Percentiles rank a stretch among this genome's conserved stretches.
Evolutionary conservation across 2,888 invertebrate species (phyloP).

Genomic region (Dynastes tityus): DNA sequence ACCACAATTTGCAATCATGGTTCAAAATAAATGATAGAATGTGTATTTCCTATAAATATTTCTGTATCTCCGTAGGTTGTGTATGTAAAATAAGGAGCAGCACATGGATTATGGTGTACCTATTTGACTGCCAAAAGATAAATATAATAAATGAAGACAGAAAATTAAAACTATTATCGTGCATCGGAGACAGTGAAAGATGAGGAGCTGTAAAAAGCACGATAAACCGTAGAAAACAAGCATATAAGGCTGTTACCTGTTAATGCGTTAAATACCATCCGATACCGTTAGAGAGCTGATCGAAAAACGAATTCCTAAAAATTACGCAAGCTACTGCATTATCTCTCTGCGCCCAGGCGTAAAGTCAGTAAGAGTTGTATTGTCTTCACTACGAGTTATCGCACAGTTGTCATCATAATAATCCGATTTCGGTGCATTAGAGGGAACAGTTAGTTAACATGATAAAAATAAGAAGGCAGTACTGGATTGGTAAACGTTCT

Average conservation of each 20-base stretch:
- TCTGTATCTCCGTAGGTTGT: too few relatives aligned
- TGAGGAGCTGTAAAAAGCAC: constrained; percentile 35
- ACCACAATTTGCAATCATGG: too few relatives aligned
- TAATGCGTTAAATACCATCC: background rate
- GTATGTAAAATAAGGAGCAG: background rate
- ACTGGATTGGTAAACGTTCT: background rate
- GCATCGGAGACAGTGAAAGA: constrained; percentile 29
- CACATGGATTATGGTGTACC: background rate
- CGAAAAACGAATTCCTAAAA: constrained; percentile 43
- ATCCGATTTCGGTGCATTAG: constrained; percentile 41
- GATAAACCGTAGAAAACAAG: constrained; percentile 29
- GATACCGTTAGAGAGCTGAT: constrained; percentile 30
- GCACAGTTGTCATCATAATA: constrained; percentile 31
- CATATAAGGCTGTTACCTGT: constrained; percentile 22
- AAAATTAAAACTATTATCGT: constrained; percentile 4
- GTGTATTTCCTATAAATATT: too few relatives aligned
- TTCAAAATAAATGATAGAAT: too few relatives aligned
- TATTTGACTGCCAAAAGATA: background rate
- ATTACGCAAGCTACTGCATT: constrained; percentile 38
- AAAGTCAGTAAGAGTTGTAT: constrained; percentile 16
- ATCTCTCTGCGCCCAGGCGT: constrained; percentile 9
- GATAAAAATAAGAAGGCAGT: constrained; percentile 3
- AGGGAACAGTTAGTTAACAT: constrained; percentile 33
- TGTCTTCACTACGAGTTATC: constrained; percentile 38
- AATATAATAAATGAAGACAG: constrained; percentile 24